Conservation (phyloP, 2,888 invertebrate species). For the Agrotis puta region DNA sequence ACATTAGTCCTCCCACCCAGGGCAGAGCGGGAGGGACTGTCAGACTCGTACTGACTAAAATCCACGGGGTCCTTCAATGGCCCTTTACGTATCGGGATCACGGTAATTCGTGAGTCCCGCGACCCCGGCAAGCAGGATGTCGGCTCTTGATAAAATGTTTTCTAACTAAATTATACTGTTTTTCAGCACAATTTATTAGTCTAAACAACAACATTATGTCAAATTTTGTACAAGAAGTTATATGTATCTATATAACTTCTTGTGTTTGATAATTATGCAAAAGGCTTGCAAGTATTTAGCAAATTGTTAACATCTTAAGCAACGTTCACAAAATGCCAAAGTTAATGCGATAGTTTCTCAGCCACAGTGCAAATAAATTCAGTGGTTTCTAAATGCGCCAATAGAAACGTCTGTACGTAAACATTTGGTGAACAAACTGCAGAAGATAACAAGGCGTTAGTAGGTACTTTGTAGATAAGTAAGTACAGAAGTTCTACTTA, state of each 20-base stretch:
- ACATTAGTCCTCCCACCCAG: too few species aligned
- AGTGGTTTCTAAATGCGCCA: constrained; percentile 13
- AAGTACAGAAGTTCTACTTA: constrained; percentile 25
- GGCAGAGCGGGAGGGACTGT: too few species aligned
- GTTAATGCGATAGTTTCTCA: constrained; percentile 11
- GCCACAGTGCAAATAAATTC: constrained; percentile 13
- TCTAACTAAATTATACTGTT: background rate
- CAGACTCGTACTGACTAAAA: too few species aligned
- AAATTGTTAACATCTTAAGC: constrained; percentile 15
- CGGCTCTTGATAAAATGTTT: too few species aligned
- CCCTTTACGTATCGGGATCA: too few species aligned
- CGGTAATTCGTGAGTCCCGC: too few species aligned
- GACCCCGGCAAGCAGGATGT: too few species aligned
- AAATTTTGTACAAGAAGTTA: too few species aligned
- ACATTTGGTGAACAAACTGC: constrained; percentile 43
- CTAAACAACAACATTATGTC: too few species aligned
- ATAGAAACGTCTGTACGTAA: constrained; percentile 28
- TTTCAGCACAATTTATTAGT: background rate
- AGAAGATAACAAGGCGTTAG: constrained; percentile 40
- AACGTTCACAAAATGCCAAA: constrained; percentile 14
- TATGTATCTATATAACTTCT: background rate
- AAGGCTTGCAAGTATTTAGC: background rate
- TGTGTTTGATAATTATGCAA: constrained; percentile 4
- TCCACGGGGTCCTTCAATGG: too few species aligned
- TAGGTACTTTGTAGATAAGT: background rate